Evolutionary conservation across 2,797 vertebrate species (phyloP).

Genomic region (Liasis olivaceus): DNA sequence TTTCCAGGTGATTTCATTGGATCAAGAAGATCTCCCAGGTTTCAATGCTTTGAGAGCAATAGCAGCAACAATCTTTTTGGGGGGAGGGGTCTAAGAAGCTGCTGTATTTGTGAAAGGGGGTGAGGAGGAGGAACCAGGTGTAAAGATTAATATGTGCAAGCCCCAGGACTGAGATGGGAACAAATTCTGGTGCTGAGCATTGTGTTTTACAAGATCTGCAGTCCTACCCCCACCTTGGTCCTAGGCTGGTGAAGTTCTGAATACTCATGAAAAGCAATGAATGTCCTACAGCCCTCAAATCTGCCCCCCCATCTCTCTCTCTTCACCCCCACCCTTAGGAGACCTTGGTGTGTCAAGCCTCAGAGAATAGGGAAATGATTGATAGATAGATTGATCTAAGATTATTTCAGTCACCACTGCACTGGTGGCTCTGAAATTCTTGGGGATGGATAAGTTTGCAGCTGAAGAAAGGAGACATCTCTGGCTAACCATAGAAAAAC

Average conservation of each 20-base stretch:
- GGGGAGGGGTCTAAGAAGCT: neutral
- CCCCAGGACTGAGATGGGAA: neutral
- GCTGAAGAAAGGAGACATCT: neutral
- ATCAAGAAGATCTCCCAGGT: neutral
- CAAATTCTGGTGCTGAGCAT: neutral
- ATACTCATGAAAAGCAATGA: neutral
- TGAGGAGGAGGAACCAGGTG: neutral
- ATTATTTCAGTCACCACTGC: slow-evolving; percentile 36
- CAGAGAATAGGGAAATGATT: slow-evolving; percentile 11
- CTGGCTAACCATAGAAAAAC: neutral
- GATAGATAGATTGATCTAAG: neutral
- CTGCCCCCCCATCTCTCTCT: neutral
- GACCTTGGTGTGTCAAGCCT: slow-evolving; percentile 54
- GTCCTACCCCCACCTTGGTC: neutral
- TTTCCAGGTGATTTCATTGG: neutral
- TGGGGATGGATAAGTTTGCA: neutral
- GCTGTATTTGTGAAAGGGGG: neutral
- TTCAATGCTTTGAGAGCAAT: neutral
- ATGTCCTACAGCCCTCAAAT: neutral
- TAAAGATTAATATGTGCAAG: neutral
- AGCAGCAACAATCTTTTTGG: neutral
- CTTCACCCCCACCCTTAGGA: slow-evolving; percentile 42
- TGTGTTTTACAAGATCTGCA: neutral
- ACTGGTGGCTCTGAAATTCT: slow-evolving; percentile 11
- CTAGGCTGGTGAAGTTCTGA: neutral